Conservation (phyloP, 2,888 invertebrate genomes). For the Notodonta ziczac region DNA sequence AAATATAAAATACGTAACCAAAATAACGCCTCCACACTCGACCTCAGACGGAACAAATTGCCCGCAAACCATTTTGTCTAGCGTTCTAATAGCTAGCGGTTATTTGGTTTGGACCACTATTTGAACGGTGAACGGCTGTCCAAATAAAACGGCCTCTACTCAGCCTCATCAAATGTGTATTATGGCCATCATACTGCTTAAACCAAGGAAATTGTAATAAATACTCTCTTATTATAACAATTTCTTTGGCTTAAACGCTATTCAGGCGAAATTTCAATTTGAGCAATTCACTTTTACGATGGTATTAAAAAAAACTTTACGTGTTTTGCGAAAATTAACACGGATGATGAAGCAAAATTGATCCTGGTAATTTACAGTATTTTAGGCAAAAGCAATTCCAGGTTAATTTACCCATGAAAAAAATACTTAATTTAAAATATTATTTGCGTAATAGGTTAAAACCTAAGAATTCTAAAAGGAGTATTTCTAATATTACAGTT, state of each 20-base stretch:
- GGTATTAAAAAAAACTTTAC: background rate
- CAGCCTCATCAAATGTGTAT: conserved; percentile 25
- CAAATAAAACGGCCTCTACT: conserved; percentile 24
- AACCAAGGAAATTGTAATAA: too few relatives aligned
- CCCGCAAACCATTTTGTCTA: conserved; percentile 23
- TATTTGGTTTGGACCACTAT: conserved; percentile 31
- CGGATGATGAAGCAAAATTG: background rate
- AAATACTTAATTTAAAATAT: too few relatives aligned
- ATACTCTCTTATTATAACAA: too few relatives aligned
- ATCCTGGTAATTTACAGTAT: background rate
- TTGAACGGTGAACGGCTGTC: conserved; percentile 37
- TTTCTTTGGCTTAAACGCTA: background rate
- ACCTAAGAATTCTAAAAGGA: too few relatives aligned
- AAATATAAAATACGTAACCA: background rate
- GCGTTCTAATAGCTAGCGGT: conserved; percentile 35
- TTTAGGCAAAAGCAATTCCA: too few relatives aligned
- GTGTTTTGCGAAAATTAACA: background rate
- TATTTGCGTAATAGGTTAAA: too few relatives aligned
- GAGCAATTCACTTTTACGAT: background rate
- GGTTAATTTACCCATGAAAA: too few relatives aligned
- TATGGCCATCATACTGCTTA: background rate
- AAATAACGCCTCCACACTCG: background rate
- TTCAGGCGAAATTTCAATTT: background rate
- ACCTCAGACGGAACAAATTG: conserved; percentile 11
- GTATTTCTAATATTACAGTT: too few relatives aligned